phyloP scores from a whole-genome alignment of 2,888 invertebrate genomes.

The Liposcelis brunnea region DNA sequence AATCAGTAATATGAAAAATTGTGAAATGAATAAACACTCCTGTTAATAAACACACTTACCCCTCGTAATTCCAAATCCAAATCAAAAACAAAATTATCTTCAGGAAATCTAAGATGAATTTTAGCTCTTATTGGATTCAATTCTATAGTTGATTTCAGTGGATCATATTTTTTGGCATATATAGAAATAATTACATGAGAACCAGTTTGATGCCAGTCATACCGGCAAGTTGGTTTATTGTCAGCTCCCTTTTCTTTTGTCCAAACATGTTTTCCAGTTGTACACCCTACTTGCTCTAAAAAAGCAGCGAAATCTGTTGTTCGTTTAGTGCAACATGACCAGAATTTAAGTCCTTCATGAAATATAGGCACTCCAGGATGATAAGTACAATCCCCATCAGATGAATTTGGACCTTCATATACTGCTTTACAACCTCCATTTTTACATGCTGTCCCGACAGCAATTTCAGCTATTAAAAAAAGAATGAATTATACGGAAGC shows the following conservation, averaged over 20 bases:
- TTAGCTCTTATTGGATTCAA: conserved; percentile 68
- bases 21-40: not conserved
- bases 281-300: conserved; percentile 81
- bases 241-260: conserved; percentile 44
- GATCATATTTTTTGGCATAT: conserved; percentile 81
- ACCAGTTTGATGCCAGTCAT: conserved; percentile 93
- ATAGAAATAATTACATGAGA: conserved; percentile 68
- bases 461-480: conserved; percentile 27
- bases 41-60: conserved; percentile 35
- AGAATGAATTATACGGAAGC: not conserved
- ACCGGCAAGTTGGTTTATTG: conserved; percentile 52
- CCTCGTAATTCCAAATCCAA: conserved; percentile 66
- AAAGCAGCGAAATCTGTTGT: conserved; percentile 90
- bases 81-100: conserved; percentile 53
- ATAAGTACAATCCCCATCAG: conserved; percentile 47
- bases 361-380: conserved; percentile 87
- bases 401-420: conserved; percentile 47
- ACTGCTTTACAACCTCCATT: conserved; percentile 61
- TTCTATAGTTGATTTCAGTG: conserved; percentile 53
- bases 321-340: conserved; percentile 88
- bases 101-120: conserved; percentile 58
- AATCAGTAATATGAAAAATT: conserved; percentile 15
- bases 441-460: conserved; percentile 66
- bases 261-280: conserved; percentile 74
- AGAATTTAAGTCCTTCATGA: conserved; percentile 92